Evolutionary conservation across 1,140 invertebrate species (phyloP), one percentile per base, ranked within the genome.

Genomic region (Myzus persicae): DNA sequence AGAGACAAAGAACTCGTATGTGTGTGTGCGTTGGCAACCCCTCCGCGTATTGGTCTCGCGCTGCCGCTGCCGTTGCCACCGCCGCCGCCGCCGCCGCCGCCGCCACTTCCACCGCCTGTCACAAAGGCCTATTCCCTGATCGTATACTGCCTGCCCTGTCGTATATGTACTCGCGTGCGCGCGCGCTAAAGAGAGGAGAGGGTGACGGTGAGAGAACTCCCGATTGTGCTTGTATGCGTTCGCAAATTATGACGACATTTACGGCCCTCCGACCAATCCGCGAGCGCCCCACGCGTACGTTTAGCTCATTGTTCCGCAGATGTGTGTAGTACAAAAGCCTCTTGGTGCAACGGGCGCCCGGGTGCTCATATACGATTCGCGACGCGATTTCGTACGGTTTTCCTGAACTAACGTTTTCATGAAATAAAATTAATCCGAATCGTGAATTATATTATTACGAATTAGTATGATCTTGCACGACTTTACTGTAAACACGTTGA

Each of bases 181-280:
- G 38, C 40, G 40, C 90, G n/a, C 24, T 40, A n/a, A n/a, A 18
- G 59, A 76, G n/a, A n/a, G 31, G 59, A 76, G 59, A n/a, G 59
- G 31, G 59, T n/a, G 59, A 76, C 14, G 31, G 54, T 8, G 59
- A 67, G 59, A n/a, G 59, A n/a, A 76, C 59, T 76, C 59, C 31
- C 59, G 59, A n/a, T n/a, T 76, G 59, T 76, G 59, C n/a, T 76
- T 76, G 59, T 76, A 31, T 44, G 22, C 38, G 36, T 84, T 92
- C 67, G 91, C 81, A 92, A 92, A 92, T 92, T 92, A 92, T 92
- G 91, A 92, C 91, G 91, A 92, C 91, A 84, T 92, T 92, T 92
- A 92, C 91, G 76, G 91, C 46, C 91, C 18, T 81, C 44, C 91
- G 91, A 92, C 91, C 91, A 84, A 92, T 92, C 91, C 46, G 76